Base-by-base conservation (phyloP, 2,797 vertebrate species). In the Manis javanica region DNA sequence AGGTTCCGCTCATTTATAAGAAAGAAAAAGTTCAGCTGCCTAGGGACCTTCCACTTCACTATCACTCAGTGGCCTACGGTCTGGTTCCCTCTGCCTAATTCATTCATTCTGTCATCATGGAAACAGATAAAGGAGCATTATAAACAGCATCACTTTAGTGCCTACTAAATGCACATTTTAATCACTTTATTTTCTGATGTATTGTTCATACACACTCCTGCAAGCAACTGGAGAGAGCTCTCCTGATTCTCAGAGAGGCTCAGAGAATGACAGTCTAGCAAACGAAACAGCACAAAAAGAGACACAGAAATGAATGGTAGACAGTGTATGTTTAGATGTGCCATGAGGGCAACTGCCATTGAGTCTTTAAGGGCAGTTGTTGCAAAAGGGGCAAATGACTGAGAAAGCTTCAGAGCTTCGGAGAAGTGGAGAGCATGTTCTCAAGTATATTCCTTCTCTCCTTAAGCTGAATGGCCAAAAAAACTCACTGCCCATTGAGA, bases 171-270 rank as follows among this genome's bases (percentile, higher is more conserved):
- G 7, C 29, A 57, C 55, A 82, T 68, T 87, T 93, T 95, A 95
- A 78, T 86, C n/a, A 69, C 26, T 42, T 90, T 87, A 39, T 94
- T 96, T 90, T 78, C 68, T 87, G 69, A 66, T 87, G 72, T 95
- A 69, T 94, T 91, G 93, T 75, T 84, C 49, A 90, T 97, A 90
- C 37, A 18, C 10, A 46, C 21, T 93, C 16, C 29, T 71, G 66
- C 3, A 92, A 96, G 84, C 26, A 55, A 68, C 23, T 84, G 57
- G 3, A 69, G 89, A 77, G 12, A 34, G 24, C 0, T 53, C 18
- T 42, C 75, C 4, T 83, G 91, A 81, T 69, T 95, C 72, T 87
- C 79, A 68, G 77, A 91, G 42, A 39, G 18, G 19, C 15, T 71
- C 75, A 90, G 46, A 34, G 49, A 90, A 5, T 53, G n/a, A 31